Evolutionary conservation across 2,888 invertebrate genomes (phyloP).

Genomic region (Athalia cordata): DNA sequence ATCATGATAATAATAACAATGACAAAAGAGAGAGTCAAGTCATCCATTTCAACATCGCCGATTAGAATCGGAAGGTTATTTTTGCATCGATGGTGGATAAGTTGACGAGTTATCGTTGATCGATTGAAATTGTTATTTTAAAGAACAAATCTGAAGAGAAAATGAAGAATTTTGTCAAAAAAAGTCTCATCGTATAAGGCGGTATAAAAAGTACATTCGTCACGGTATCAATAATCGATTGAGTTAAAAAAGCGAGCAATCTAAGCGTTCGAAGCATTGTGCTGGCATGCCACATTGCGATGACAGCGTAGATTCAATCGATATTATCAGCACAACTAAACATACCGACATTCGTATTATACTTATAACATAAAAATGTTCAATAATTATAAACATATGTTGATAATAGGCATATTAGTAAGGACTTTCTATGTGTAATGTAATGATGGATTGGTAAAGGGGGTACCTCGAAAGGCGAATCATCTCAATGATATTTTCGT

Average conservation of each 20-base stretch:
- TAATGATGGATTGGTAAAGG: too few species aligned
- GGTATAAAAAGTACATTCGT: neutral
- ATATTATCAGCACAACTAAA: constrained; percentile 40
- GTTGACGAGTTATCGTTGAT: too few species aligned
- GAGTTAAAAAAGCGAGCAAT: constrained; percentile 40
- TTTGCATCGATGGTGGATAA: neutral
- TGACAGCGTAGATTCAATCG: constrained; percentile 17
- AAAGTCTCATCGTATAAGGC: too few species aligned
- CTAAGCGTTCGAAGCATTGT: constrained; percentile 38
- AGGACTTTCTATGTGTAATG: neutral
- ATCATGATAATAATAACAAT: neutral
- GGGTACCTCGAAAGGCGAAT: too few species aligned
- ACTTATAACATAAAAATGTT: constrained; percentile 1
- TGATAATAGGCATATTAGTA: neutral
- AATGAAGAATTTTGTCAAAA: too few species aligned
- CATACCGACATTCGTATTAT: constrained; percentile 39
- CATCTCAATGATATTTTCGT: too few species aligned
- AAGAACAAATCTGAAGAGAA: too few species aligned
- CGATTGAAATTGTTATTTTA: too few species aligned
- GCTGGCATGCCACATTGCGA: constrained; percentile 39
- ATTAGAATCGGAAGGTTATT: neutral
- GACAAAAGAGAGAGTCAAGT: neutral
- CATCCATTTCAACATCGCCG: neutral
- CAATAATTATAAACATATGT: neutral
- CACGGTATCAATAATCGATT: constrained; percentile 47